Evolutionary conservation across 2,113 vertebrate species (phyloP).

Genomic region (Gambusia affinis): DNA sequence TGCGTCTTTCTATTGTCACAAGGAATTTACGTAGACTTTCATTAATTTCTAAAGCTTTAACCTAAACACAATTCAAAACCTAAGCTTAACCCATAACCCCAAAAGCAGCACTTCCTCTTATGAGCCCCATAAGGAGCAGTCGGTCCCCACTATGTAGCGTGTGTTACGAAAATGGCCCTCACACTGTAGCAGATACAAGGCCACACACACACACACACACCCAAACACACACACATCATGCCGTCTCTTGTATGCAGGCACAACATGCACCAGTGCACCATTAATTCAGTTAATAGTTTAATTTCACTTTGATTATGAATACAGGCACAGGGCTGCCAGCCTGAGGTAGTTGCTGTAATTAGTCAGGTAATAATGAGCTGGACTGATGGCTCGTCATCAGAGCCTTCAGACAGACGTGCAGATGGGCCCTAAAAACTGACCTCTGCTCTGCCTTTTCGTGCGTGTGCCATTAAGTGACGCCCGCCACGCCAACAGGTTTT

Average conservation of each 20-base stretch:
- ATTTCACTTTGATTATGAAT: slow-evolving; percentile 65
- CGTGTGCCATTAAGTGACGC: not conserved
- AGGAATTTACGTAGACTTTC: too few species aligned
- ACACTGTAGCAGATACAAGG: too few species aligned
- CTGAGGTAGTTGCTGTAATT: slow-evolving; percentile 62
- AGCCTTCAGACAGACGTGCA: slow-evolving; percentile 42
- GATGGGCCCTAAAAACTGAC: slow-evolving; percentile 53
- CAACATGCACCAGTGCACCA: slow-evolving; percentile 36
- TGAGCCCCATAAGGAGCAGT: too few species aligned
- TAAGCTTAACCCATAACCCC: too few species aligned
- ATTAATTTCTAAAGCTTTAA: too few species aligned
- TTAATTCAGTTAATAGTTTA: slow-evolving; percentile 66
- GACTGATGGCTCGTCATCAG: slow-evolving; percentile 50
- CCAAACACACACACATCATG: slow-evolving; percentile 19
- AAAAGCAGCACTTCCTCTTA: too few species aligned
- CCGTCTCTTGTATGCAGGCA: slow-evolving; percentile 45
- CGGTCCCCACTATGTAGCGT: too few species aligned
- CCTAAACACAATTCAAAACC: too few species aligned
- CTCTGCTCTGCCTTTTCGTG: slow-evolving; percentile 26
- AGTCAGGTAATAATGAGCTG: slow-evolving; percentile 68
- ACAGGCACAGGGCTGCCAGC: slow-evolving; percentile 35
- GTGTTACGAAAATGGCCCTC: too few species aligned
- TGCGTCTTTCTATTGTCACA: too few species aligned
- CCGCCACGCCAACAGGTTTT: slow-evolving; percentile 1
- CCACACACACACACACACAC: not conserved